These are phyloP conservation scores for Myopa testacea DNA, from an alignment of 2,888 invertebrate genomes.

Conservation along the genomic window DNA sequence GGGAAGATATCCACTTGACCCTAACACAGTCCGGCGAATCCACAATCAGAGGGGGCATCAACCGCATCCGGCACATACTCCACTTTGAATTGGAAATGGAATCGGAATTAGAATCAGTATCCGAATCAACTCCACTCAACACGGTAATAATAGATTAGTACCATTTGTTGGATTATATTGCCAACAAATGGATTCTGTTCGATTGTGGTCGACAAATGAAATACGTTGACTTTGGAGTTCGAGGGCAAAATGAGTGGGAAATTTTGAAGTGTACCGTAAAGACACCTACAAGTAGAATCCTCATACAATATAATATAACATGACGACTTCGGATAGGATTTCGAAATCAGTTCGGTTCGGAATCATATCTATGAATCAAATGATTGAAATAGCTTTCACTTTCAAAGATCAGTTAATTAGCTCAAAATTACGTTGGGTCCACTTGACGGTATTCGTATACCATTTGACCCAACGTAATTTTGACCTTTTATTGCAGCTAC, in stretches of 20 bases:
- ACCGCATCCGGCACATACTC: neutral
- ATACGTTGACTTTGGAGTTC: neutral
- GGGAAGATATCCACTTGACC: constrained; percentile 40
- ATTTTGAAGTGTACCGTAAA: constrained; percentile 32
- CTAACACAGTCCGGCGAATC: constrained; percentile 14
- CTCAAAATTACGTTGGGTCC: too few relatives aligned
- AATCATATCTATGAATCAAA: too few relatives aligned
- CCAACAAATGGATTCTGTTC: constrained; percentile 37
- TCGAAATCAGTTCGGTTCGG: too few relatives aligned
- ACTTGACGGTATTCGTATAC: too few relatives aligned
- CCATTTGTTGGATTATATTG: constrained; percentile 54
- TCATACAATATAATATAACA: neutral
- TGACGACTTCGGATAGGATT: neutral
- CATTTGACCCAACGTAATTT: too few relatives aligned
- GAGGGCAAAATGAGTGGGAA: constrained; percentile 20
- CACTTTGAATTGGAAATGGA: neutral
- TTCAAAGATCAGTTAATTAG: neutral
- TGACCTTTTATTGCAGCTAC: too few relatives aligned
- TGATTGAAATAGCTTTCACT: neutral
- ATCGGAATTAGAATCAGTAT: constrained; percentile 24
- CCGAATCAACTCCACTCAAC: constrained; percentile 50
- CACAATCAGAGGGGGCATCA: neutral
- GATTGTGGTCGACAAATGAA: constrained; percentile 29
- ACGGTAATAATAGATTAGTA: constrained; percentile 64
- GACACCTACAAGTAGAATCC: neutral